Evolutionary conservation across 2,888 invertebrate species (phyloP), one percentile per base, ranked within the genome.

Genomic region (Argynnis bischoffii): DNA sequence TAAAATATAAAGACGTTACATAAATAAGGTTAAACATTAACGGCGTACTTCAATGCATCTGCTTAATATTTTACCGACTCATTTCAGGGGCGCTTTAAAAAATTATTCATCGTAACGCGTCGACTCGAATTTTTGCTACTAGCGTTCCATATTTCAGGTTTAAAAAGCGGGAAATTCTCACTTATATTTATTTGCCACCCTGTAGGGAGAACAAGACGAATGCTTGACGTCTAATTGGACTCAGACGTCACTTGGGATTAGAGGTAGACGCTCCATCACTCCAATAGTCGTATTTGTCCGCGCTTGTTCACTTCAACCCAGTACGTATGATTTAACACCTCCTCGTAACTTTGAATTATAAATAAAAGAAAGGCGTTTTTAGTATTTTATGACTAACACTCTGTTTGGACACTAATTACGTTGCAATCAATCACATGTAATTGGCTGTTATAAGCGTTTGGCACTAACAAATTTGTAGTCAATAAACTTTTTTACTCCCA

Each of bases 171-270:
- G 76, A 78, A 81, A 81, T 80, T 77, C 75, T 65, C 76, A 69
- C 75, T 80, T 77, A 81, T 81, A 84, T 83, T 81, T 68, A 71
- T 78, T 75, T 57, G 70, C 70, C 68, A 65, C 65, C 59, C 63
- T 54, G 59, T 21, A 51, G 67, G 67, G 65, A 60, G 69, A 56
- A 61, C 72, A 90, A 90, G 91, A 90, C 85, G 84, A 85, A 91
- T 92, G 89, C 82, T 75, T 86, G 89, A 85, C 89, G 81, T 83
- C 83, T 92, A 92, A 92, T 91, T 92, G 90, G 86, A 78, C 77
- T 75, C 77, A 77, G 80, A 80, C 83, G 86, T 87, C 90, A 81
- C 89, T 79, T 77, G 90, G 90, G 91, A 88, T 85, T 88, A 81
- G 76, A 76, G 70, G 73, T 73, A 77, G 78, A 69, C 81, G 73